phyloP scores from a whole-genome alignment of 2,888 invertebrate genomes.

The Criorhina ranunculi region DNA sequence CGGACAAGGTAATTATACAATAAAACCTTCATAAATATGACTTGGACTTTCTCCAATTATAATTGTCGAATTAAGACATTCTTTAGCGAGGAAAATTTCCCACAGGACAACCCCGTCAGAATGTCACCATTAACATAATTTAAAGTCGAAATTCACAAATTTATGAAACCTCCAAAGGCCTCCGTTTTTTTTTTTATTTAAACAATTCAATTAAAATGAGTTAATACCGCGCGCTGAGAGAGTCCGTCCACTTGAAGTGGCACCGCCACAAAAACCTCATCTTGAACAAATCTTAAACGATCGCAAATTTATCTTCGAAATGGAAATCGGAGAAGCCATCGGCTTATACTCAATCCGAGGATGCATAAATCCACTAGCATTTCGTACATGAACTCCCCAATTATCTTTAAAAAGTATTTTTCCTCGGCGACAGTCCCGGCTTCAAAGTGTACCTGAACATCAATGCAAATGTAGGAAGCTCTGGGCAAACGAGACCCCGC shows the following conservation, averaged over 20 bases:
- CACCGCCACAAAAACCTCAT: conserved; percentile 11
- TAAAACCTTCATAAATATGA: conserved; percentile 24
- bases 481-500: conserved; percentile 34
- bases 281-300: conserved; percentile 57
- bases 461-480: conserved; percentile 74
- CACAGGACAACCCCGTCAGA: conserved; percentile 57
- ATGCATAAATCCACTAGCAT: conserved; percentile 72
- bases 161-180: conserved; percentile 57
- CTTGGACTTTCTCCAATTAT: conserved; percentile 63
- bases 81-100: conserved; percentile 47
- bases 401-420: conserved; percentile 75
- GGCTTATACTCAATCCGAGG: conserved; percentile 63
- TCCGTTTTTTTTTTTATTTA: conserved; percentile 40
- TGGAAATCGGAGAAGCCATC: conserved; percentile 66
- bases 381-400: conserved; percentile 72
- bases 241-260: neutral
- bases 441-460: conserved; percentile 16
- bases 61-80: conserved; percentile 53
- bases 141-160: conserved; percentile 67
- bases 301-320: conserved; percentile 69
- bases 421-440: conserved; percentile 8
- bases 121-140: conserved; percentile 64
- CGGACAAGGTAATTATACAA: conserved; percentile 67
- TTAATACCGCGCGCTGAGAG: conserved; percentile 54
- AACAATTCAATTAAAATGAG: conserved; percentile 76